Evolutionary conservation across 2,888 invertebrate species (phyloP).

Genomic region (Orthosia incerta): DNA sequence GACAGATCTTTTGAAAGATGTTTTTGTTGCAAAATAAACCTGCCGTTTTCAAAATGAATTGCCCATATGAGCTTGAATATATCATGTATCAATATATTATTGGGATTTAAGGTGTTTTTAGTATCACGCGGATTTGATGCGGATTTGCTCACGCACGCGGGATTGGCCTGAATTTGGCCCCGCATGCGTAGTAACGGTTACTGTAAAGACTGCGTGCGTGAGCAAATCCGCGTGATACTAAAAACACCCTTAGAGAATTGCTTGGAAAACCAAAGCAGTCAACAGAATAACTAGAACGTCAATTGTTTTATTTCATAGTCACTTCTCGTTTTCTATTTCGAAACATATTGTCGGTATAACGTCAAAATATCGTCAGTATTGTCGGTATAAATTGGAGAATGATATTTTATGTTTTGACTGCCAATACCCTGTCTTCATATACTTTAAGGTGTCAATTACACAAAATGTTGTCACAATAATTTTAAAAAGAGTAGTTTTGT

Average conservation of each 20-base stretch:
- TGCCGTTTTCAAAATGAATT: conserved; percentile 26
- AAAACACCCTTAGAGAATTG: conserved; percentile 16
- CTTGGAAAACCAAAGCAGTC: conserved; percentile 48
- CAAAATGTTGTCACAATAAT: conserved; percentile 35
- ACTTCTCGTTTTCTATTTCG: conserved; percentile 6
- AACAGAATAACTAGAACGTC: conserved; percentile 14
- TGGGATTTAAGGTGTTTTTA: too few relatives aligned
- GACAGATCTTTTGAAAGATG: not conserved
- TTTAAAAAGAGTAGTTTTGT: not conserved
- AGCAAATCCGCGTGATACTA: too few relatives aligned
- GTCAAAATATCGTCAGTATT: conserved; percentile 37
- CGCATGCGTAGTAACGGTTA: too few relatives aligned
- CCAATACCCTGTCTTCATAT: not conserved
- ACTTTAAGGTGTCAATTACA: conserved; percentile 32
- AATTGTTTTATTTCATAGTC: conserved; percentile 27
- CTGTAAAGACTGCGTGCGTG: too few relatives aligned
- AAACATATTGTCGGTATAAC: conserved; percentile 22
- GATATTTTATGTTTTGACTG: conserved; percentile 13
- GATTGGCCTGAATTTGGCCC: too few relatives aligned
- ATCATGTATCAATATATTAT: conserved; percentile 1
- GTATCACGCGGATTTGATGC: too few relatives aligned
- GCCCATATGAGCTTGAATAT: conserved; percentile 10
- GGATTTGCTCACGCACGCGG: too few relatives aligned
- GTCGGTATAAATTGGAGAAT: conserved; percentile 32
- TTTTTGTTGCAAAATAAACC: conserved; percentile 28